Evolutionary conservation across 2,113 vertebrate species (phyloP), one percentile per base, ranked within the genome.

Genomic region (Rhadina sibilatrix): DNA sequence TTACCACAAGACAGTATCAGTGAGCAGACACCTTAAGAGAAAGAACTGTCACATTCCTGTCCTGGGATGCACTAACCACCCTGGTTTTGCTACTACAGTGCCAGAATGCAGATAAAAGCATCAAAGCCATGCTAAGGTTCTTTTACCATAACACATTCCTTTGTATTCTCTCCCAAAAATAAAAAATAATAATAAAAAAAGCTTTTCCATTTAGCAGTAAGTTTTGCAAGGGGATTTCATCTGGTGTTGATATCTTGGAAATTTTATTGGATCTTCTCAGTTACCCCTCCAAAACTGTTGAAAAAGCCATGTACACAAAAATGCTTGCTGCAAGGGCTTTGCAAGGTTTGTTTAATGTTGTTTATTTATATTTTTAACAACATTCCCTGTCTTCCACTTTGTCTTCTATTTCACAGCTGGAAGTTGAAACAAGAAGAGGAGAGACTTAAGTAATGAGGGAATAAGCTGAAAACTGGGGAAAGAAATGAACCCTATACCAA

Each of bases 161-260:
- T 78, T 24, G 15, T 57, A 49, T 44, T 40, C 25, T 77, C 10
- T 28, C 28, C 31, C 33, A 5, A 31, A 63, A 64, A 40, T 9
- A 68, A 37, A 37, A 49, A 27, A n/a, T n/a, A n/a, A n/a, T n/a
- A n/a, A n/a, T n/a, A n/a, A 33, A 10, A 38, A 33, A 10, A 49
- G 19, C 19, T 76, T 86, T 83, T 50, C 35, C 13, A 88, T 65
- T 54, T 61, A 80, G 37, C 71, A 83, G 66, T 63, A 38, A 40
- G 20, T 94, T 91, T 94, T 94, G 90, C 71, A 88, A 96, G 87
- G 22, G 24, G 10, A 83, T 94, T 96, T 92, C 79, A 28, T 90
- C n/a, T 64, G 44, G 10, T 96, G 88, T 94, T 8, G 33, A 90
- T 87, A 93, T 94, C 60, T 33, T 94, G 85, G 90, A 91, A 77